Evolutionary conservation across 1,140 invertebrate genomes (phyloP).

Genomic region (Campoletis sonorensis): DNA sequence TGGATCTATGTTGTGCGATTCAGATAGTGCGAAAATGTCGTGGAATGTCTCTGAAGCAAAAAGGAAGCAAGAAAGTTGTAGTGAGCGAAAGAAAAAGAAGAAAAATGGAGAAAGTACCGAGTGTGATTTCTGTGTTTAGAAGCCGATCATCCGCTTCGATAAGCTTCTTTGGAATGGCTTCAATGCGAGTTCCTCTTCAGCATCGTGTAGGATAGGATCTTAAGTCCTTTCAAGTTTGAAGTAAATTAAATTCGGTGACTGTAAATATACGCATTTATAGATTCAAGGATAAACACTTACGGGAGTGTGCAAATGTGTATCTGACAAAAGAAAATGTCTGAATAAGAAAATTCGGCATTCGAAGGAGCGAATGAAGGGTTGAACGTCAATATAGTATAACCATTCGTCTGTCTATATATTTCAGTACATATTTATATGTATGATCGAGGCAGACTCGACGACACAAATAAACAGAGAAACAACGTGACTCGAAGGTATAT

Average conservation of each 20-base stretch:
- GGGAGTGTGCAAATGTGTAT: no score
- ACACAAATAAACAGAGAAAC: conserved; percentile 8
- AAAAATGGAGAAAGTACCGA: conserved; percentile 45
- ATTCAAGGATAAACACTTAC: no score
- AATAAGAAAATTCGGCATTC: conserved; percentile 12
- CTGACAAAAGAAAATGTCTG: background rate
- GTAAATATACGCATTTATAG: background rate
- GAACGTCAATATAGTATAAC: no score
- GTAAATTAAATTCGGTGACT: conserved; percentile 67
- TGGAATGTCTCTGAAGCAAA: no score
- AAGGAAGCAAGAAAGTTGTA: no score
- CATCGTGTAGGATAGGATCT: conserved; percentile 68
- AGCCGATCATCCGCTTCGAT: conserved; percentile 67
- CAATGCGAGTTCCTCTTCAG: conserved; percentile 65
- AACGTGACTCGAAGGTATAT: conserved; percentile 62
- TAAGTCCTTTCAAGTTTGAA: conserved; percentile 68
- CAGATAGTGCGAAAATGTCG: background rate
- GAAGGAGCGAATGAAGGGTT: no score
- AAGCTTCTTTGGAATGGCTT: conserved; percentile 67
- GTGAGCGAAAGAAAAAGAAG: conserved; percentile 32
- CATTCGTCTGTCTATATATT: no score
- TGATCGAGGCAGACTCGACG: background rate
- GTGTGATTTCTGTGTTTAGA: conserved; percentile 59
- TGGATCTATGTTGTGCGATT: background rate
- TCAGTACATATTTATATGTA: no score